These are phyloP conservation scores for Gymnocheta viridis DNA, from an alignment of 2,888 invertebrate genomes.

Conservation along the genomic window DNA sequence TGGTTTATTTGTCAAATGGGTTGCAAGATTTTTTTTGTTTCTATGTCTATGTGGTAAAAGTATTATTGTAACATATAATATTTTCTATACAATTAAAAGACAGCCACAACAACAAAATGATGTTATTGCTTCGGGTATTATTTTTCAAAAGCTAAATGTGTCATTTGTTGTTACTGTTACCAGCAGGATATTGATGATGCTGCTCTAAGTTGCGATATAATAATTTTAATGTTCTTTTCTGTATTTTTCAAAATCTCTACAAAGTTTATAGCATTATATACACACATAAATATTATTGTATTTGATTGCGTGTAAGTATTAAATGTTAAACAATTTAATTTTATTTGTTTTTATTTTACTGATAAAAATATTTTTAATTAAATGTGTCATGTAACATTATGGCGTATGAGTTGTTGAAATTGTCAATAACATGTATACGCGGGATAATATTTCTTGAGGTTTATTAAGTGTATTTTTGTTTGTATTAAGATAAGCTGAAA, in stretches of 20 bases:
- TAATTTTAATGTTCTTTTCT: conserved; percentile 19
- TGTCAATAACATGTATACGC: conserved; percentile 1
- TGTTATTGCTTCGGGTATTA: conserved; percentile 27
- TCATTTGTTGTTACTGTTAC: conserved; percentile 13
- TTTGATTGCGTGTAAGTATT: conserved; percentile 28
- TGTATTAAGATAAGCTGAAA: too few relatives aligned
- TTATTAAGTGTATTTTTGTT: not conserved
- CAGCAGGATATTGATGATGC: not conserved
- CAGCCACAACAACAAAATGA: conserved; percentile 1
- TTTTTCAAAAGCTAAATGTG: conserved; percentile 31
- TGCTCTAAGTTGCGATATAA: conserved; percentile 4
- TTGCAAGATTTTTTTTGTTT: conserved; percentile 6
- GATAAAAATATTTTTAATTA: conserved; percentile 24
- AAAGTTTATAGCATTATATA: not conserved
- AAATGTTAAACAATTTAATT: not conserved
- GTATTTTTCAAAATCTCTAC: not conserved
- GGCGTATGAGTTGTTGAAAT: not conserved
- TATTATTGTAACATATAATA: conserved; percentile 25
- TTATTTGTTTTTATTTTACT: not conserved
- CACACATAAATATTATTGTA: conserved; percentile 19
- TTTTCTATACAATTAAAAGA: not conserved
- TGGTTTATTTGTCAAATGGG: conserved; percentile 60
- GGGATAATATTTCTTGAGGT: not conserved
- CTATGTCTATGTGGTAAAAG: not conserved
- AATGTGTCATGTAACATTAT: not conserved